Percentiles rank a stretch among this genome's conserved stretches.
phyloP scores from a whole-genome alignment of 2,888 invertebrate species.

The Dyspetes luteomarginatus region DNA sequence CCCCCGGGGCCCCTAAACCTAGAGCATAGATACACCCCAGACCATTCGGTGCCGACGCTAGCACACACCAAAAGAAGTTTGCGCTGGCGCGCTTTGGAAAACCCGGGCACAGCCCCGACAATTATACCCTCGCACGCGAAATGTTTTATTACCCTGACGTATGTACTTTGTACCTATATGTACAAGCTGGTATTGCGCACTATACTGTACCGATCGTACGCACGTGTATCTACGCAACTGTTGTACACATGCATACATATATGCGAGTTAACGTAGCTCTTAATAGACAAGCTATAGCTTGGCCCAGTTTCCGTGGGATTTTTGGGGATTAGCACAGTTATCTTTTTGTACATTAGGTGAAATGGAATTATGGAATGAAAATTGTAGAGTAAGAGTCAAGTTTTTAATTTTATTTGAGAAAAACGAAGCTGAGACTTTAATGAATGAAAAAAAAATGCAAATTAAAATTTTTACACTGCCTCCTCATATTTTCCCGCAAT shows the following conservation, averaged over 20 bases:
- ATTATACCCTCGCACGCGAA: constrained; percentile 82
- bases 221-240: constrained; percentile 45
- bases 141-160: constrained; percentile 80
- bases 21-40: constrained; percentile 75
- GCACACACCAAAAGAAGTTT: constrained; percentile 54
- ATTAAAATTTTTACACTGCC: too few relatives aligned
- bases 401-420: background rate
- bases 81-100: constrained; percentile 61
- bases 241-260: constrained; percentile 1
- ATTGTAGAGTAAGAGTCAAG: background rate
- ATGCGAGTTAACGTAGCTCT: constrained; percentile 12
- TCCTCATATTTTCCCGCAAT: too few relatives aligned
- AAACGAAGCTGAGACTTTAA: background rate
- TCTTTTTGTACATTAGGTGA: background rate
- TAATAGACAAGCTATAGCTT: constrained; percentile 40
- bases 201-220: constrained; percentile 43
- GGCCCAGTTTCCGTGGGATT: constrained; percentile 48
- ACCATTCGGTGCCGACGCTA: constrained; percentile 68
- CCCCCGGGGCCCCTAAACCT: constrained; percentile 82
- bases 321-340: background rate
- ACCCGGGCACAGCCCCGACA: constrained; percentile 79
- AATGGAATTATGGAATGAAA: background rate
- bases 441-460: too few relatives aligned
- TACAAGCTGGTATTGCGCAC: constrained; percentile 4
- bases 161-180: constrained; percentile 47